phyloP scores from a whole-genome alignment of 2,888 invertebrate genomes.

The Cremastinae sp. region DNA sequence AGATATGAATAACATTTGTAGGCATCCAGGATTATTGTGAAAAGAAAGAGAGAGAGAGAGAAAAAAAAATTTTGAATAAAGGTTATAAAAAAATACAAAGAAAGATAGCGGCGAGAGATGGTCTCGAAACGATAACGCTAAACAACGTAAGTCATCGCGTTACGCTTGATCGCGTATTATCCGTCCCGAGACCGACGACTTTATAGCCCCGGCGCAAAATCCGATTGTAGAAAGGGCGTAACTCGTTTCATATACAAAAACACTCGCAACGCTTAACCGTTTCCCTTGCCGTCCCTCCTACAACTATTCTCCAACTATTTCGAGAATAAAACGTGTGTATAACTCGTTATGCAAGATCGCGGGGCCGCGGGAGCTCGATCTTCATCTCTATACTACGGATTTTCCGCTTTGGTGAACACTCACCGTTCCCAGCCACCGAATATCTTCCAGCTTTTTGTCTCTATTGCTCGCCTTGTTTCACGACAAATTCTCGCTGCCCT shows the following conservation, averaged over 20 bases:
- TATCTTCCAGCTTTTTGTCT: slow-evolving; percentile 25
- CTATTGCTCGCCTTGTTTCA: slow-evolving; percentile 9
- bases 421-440: slow-evolving; percentile 37
- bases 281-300: background rate
- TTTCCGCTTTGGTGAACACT: slow-evolving; percentile 60
- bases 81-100: slow-evolving; percentile 26
- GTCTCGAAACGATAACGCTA: slow-evolving; percentile 55
- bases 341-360: slow-evolving; percentile 40
- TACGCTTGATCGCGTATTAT: slow-evolving; percentile 59
- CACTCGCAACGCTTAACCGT: background rate
- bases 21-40: background rate
- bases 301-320: background rate
- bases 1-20: background rate
- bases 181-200: slow-evolving; percentile 28
- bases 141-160: slow-evolving; percentile 61
- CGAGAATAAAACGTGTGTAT: background rate
- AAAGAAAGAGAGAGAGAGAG: background rate
- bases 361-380: slow-evolving; percentile 42
- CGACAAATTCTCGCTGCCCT: too few relatives aligned
- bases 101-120: slow-evolving; percentile 30
- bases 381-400: slow-evolving; percentile 55
- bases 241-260: background rate
- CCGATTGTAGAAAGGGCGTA: background rate
- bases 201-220: background rate
- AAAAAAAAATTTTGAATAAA: background rate